phyloP scores from a whole-genome alignment of 2,113 vertebrate species.

The Vulpes vulpes region DNA sequence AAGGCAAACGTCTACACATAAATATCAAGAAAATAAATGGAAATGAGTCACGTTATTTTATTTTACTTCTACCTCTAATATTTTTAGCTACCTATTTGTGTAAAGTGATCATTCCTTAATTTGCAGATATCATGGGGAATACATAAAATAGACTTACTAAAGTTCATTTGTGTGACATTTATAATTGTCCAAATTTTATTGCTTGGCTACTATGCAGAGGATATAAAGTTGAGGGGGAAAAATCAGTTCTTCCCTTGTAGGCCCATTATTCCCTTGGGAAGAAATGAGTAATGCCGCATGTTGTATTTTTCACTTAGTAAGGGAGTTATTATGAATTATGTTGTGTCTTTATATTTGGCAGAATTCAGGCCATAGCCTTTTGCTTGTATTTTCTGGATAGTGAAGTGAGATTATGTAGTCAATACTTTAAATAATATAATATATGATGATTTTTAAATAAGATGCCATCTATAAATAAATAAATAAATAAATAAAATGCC shows the following conservation, averaged over 20 bases:
- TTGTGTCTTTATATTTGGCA: conserved; percentile 37
- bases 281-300: background rate
- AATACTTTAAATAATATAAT: conserved; percentile 57
- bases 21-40: background rate
- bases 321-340: conserved; percentile 52
- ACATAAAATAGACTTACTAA: conserved; percentile 21
- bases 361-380: conserved; percentile 64
- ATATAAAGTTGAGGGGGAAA: conserved; percentile 13
- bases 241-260: background rate
- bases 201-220: background rate
- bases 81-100: background rate
- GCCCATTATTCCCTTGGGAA: conserved; percentile 42
- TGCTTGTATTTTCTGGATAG: conserved; percentile 13
- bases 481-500: conserved; percentile 44
- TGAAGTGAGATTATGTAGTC: conserved; percentile 38
- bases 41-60: conserved; percentile 5
- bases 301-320: conserved; percentile 32
- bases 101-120: background rate
- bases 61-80: conserved; percentile 6
- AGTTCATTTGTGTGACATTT: background rate
- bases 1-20: background rate
- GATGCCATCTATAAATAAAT: background rate
- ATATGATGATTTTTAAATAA: conserved; percentile 73
- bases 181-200: conserved; percentile 30
- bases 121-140: background rate